These are phyloP conservation scores for Acromyrmex echinatior DNA, from an alignment of 1,140 invertebrate genomes.

Conservation along the genomic window DNA sequence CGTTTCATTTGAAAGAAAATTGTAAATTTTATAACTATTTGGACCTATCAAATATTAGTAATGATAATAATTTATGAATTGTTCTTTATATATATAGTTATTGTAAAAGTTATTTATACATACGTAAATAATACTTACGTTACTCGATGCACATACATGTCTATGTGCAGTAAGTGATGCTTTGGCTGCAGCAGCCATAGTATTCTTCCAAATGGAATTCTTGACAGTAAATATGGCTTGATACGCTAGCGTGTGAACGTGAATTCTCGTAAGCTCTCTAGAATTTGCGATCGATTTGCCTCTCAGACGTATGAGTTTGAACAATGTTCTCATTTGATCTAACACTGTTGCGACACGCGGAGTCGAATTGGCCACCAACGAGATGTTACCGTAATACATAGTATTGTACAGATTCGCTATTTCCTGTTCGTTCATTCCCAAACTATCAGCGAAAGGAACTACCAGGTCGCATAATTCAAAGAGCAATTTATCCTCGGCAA, in stretches of 20 bases:
- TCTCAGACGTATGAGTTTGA: constrained; percentile 87
- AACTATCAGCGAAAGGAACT: constrained; percentile 93
- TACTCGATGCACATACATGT: constrained; percentile 93
- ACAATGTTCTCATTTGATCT: constrained; percentile 94
- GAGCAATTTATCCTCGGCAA: constrained; percentile 91
- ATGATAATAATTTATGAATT: not conserved
- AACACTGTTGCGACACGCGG: constrained; percentile 93
- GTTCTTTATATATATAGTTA: too few species aligned
- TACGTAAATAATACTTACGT: constrained; percentile 84
- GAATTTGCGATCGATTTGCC: constrained; percentile 84
- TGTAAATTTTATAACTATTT: not conserved
- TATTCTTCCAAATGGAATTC: constrained; percentile 91
- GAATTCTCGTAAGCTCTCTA: constrained; percentile 91
- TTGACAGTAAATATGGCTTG: constrained; percentile 93
- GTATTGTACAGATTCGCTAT: constrained; percentile 92
- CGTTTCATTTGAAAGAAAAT: constrained; percentile 14
- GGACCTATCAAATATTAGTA: constrained; percentile 15
- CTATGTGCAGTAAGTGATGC: constrained; percentile 94
- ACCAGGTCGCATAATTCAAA: constrained; percentile 90
- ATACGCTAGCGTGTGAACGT: constrained; percentile 95
- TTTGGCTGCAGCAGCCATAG: constrained; percentile 93
- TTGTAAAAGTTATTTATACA: not conserved
- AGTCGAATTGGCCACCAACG: constrained; percentile 92
- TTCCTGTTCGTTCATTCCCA: constrained; percentile 97
- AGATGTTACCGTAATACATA: constrained; percentile 91